Evolutionary conservation across 1,140 invertebrate genomes (phyloP), one percentile per base, ranked within the genome.

Genomic region (Ceratina australensis): DNA sequence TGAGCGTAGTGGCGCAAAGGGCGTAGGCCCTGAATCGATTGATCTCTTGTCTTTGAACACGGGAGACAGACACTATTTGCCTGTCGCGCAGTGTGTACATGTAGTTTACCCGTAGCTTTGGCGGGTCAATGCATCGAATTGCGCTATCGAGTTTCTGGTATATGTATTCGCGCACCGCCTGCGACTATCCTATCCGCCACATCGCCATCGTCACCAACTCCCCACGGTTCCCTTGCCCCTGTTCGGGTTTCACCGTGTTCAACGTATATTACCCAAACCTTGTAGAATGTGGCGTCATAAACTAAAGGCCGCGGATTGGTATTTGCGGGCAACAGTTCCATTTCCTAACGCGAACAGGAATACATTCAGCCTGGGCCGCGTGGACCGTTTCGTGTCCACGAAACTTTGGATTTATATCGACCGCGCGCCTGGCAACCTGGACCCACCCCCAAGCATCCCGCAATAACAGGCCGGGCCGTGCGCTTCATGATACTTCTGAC

Each of bases 41-140:
- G 81, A 83, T 82, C 81, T 74, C 80, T 68, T 54, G 80, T 79
- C 81, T 83, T 83, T 83, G 81, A 82, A 67, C 59, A 64, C 47
- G 54, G 71, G 57, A 81, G 74, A 69, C 81, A 79, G 67, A 77
- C 81, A 82, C 69, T 83, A 81, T 83, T 83, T 83, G 71, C 81
- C 73, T 82, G 65, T 54, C 65, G 65, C n/a, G 56, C 65, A 61
- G 59, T 74, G 75, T 57, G 65, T 67, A 79, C 81, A 42, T 10
- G 69, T 57, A 64, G 72, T 81, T 42, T 82, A 79, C 52, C 64
- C 81, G 64, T 50, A 73, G 49, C 63, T 77, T 69, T 63, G 78
- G 66, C 67, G 71, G 80, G 76, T 83, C 81, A 83, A 83, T 83
- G 80, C 75, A 60, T 83, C 80, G 81, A 83, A 79, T 83, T 59